Conservation (phyloP, 2,797 vertebrate genomes). For the Rhodeus uyekii region DNA sequence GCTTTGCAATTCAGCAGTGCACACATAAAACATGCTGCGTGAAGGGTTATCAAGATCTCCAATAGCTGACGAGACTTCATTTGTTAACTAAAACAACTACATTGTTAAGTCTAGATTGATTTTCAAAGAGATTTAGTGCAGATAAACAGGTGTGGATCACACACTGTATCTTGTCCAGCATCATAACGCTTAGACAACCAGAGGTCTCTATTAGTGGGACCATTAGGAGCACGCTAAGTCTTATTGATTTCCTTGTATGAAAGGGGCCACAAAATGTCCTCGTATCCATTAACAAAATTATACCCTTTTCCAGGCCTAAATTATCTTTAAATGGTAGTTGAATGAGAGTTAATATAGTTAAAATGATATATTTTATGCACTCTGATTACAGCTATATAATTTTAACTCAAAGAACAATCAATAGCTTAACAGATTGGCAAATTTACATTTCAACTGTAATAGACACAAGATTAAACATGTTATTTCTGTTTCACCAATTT, state of each 20-base stretch:
- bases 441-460: not conserved
- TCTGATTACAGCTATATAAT: not conserved
- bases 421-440: not conserved
- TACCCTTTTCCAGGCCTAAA: not conserved
- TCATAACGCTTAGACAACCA: not conserved
- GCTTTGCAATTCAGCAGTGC: slow-evolving; percentile 1
- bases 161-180: not conserved
- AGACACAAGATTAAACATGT: not conserved
- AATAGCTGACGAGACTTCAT: not conserved
- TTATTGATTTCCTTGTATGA: slow-evolving; percentile 36
- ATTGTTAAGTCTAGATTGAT: not conserved
- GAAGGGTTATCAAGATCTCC: not conserved
- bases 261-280: not conserved
- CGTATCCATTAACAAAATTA: not conserved
- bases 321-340: not conserved
- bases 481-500: not conserved
- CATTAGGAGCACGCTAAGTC: not conserved
- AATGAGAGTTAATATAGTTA: not conserved
- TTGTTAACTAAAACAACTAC: not conserved
- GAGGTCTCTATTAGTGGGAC: not conserved
- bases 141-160: not conserved
- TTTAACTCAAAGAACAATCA: not conserved
- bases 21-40: slow-evolving; percentile 9
- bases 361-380: not conserved
- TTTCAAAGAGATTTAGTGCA: not conserved